Conservation (phyloP, 2,797 vertebrate genomes). For the Falco columbarius region DNA sequence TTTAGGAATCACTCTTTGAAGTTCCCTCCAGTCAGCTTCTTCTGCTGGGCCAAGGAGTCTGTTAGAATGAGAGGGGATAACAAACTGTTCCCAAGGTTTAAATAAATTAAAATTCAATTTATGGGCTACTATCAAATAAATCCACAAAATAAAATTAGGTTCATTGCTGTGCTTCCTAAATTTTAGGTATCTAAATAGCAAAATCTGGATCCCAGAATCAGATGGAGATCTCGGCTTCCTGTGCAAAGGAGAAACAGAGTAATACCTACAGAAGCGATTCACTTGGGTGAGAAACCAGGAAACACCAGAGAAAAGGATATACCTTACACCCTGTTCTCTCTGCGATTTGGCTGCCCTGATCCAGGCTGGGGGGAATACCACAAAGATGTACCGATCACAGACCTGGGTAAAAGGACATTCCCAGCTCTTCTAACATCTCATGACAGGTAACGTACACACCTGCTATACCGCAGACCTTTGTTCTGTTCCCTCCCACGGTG, state of each 20-base stretch:
- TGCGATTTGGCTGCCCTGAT: background rate
- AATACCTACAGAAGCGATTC: background rate
- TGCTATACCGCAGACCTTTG: background rate
- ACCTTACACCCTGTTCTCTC: background rate
- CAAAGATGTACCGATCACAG: background rate
- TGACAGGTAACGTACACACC: background rate
- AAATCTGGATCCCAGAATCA: background rate
- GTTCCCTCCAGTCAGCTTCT: no score
- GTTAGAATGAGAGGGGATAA: no score
- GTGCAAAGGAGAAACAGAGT: background rate
- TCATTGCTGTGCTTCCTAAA: background rate
- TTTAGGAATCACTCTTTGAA: no score
- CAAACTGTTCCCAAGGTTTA: no score
- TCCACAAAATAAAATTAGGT: background rate
- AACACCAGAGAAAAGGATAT: background rate
- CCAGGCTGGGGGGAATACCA: background rate
- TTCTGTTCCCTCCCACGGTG: background rate
- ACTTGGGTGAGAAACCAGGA: background rate
- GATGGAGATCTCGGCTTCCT: background rate
- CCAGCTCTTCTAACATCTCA: background rate
- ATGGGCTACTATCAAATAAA: background rate
- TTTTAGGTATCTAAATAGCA: background rate
- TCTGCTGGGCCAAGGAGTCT: no score
- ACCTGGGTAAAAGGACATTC: background rate
- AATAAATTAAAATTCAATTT: background rate